Base-by-base conservation (phyloP, 1,140 invertebrate genomes). In the Diachasma alloeum region DNA sequence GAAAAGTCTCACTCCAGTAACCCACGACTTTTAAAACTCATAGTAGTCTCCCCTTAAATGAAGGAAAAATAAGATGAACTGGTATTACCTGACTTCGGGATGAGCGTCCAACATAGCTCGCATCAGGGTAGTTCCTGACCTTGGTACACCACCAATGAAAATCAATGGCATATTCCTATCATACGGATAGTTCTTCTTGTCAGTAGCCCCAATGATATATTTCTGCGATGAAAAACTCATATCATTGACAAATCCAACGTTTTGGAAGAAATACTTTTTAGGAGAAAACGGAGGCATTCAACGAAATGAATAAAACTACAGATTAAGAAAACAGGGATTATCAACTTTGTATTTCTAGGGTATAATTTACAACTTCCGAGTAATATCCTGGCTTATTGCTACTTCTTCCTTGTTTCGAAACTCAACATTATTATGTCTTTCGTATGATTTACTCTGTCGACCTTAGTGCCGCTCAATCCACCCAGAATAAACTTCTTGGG, bases 101-200 rank as follows among this genome's bases (percentile, higher is more conserved):
- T 99, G 98, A 53, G 98, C 98, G 91, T 99, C 98, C 70, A 99
- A 90, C 96, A 99, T 98, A 77, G 97, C 98, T 85, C 98, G 92
- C 94, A 98, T 97, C 72, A 99, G 92, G 44, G 98, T 99, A 2
- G 98, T 99, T 19, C 98, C 98, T 66, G 97, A 98, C 79, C 98
- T 93, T 31, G 98, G 98, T 83, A 99, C 97, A 68, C 98, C 98
- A 26, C 98, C 98, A 86, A 99, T 98, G 90, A 99, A 99, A 83
- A 99, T 98, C 74, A 99, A 91, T 78, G 97, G 97, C 93, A 97
- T 96, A 78, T 95, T 92, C 81, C 95, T 91, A 84, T 96, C 93
- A 86, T 97, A 96, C 66, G 91, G 89, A 87, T 94, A 95, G 36
- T 90, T 87, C 85, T 93, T 93, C 76, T 92, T 91, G 82, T 94